A percentile compares a stretch with the other conserved stretches of the same genome.
Conservation (phyloP, 1,140 invertebrate genomes). For the Epicauta chinensis region DNA sequence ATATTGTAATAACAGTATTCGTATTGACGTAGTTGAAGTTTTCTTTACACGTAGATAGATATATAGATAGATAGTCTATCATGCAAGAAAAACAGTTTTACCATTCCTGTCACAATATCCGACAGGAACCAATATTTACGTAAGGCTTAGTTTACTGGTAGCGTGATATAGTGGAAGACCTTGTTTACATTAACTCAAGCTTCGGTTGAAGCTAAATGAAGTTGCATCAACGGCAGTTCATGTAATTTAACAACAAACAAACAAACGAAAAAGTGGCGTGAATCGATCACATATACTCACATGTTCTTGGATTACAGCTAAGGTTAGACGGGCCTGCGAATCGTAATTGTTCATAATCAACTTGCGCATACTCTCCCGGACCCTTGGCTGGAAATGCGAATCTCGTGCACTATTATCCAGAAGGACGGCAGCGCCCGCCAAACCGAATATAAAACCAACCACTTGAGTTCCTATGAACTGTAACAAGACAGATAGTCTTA, state of each 20-base stretch:
- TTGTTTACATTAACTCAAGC: slow-evolving; percentile 24
- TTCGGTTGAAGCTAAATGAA: slow-evolving; percentile 15
- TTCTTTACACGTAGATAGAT: no score
- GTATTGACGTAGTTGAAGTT: slow-evolving; percentile 20
- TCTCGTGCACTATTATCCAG: slow-evolving; percentile 72
- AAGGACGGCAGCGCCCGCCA: slow-evolving; percentile 69
- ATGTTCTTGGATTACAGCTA: slow-evolving; percentile 78
- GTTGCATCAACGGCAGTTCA: slow-evolving; percentile 1
- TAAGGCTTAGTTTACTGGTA: slow-evolving; percentile 20
- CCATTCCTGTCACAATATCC: slow-evolving; percentile 25
- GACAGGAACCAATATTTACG: slow-evolving; percentile 29
- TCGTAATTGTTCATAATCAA: slow-evolving; percentile 67
- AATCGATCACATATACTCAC: slow-evolving; percentile 48
- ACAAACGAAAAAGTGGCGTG: neutral
- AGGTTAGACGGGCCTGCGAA: slow-evolving; percentile 52
- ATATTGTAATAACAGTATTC: slow-evolving; percentile 19
- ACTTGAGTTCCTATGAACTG: slow-evolving; percentile 66
- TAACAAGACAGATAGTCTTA: slow-evolving; percentile 23
- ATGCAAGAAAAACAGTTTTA: slow-evolving; percentile 22
- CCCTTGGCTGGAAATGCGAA: slow-evolving; percentile 68
- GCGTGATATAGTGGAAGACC: slow-evolving; percentile 23
- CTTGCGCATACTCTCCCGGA: slow-evolving; percentile 60
- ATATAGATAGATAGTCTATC: no score
- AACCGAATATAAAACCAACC: slow-evolving; percentile 61
- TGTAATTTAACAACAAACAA: neutral